These are phyloP conservation scores for Aegithalos caudatus DNA, from an alignment of 2,113 vertebrate species.

Conservation along the genomic window DNA sequence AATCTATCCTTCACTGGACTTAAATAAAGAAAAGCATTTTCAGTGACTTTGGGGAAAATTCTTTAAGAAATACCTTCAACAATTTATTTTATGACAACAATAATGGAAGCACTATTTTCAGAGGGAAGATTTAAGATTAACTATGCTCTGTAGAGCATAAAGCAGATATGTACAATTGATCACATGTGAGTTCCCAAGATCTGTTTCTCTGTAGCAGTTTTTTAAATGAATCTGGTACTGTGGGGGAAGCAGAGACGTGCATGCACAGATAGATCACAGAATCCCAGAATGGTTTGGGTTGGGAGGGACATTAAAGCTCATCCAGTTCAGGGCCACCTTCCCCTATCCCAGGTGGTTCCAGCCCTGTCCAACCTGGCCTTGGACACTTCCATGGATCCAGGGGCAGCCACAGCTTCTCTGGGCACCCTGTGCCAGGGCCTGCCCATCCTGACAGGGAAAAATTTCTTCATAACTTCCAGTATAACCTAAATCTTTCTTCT, in stretches of 20 bases:
- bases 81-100: not conserved
- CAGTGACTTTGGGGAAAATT: not conserved
- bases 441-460: fast-evolving
- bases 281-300: not conserved
- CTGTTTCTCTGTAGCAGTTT: not conserved
- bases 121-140: not conserved
- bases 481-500: not conserved
- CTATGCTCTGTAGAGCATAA: not conserved
- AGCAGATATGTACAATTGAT: not conserved
- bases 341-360: fast-evolving
- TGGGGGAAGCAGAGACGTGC: not conserved
- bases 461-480: not conserved
- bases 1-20: not conserved
- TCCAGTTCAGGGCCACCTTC: not conserved
- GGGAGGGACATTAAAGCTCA: not conserved
- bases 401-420: not conserved
- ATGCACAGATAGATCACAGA: not conserved
- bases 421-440: not conserved
- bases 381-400: not conserved
- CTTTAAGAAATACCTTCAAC: not conserved
- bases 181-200: not conserved
- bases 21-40: not conserved
- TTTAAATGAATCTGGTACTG: not conserved
- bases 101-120: slow-evolving; percentile 13
- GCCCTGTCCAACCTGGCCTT: fast-evolving